Evolutionary conservation across 1,140 invertebrate species (phyloP).

Genomic region (Drosophila serrata): DNA sequence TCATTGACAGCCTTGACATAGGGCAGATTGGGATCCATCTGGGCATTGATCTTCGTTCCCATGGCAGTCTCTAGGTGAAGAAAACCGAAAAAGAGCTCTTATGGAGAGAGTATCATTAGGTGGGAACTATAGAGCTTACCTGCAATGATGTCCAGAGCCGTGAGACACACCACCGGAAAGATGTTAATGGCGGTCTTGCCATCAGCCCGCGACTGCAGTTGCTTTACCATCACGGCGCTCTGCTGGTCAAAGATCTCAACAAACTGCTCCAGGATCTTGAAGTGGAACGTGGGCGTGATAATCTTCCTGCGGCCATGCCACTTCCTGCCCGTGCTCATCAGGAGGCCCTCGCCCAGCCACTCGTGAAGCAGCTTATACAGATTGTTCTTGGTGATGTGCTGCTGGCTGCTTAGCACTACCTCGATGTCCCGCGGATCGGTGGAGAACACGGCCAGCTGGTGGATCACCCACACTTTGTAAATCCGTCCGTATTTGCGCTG

Average conservation of each 20-base stretch:
- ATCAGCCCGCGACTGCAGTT: slow-evolving; percentile 85
- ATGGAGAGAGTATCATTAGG: no score
- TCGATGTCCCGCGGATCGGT: slow-evolving; percentile 84
- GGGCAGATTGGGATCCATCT: slow-evolving; percentile 88
- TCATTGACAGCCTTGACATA: slow-evolving; percentile 90
- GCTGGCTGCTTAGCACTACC: slow-evolving; percentile 61
- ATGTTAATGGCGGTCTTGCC: slow-evolving; percentile 64
- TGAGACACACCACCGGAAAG: slow-evolving; percentile 56
- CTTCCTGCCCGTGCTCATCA: slow-evolving; percentile 80
- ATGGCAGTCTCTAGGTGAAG: slow-evolving; percentile 90
- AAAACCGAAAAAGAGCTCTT: neutral
- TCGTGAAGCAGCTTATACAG: slow-evolving; percentile 83
- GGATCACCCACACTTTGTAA: slow-evolving; percentile 88
- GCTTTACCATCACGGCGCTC: slow-evolving; percentile 87
- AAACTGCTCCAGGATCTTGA: slow-evolving; percentile 92
- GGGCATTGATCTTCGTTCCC: slow-evolving; percentile 91
- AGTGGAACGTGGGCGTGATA: slow-evolving; percentile 94
- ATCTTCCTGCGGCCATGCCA: slow-evolving; percentile 73
- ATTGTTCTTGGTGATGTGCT: slow-evolving; percentile 72
- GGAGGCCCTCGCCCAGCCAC: slow-evolving; percentile 85
- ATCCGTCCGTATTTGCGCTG: slow-evolving; percentile 84
- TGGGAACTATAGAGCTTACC: slow-evolving; percentile 18
- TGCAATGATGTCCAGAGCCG: slow-evolving; percentile 72
- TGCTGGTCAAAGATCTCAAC: slow-evolving; percentile 90
- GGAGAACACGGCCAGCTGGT: slow-evolving; percentile 75